Conservation (phyloP, 2,797 vertebrate species). For the Paedocypris micromegethes region DNA sequence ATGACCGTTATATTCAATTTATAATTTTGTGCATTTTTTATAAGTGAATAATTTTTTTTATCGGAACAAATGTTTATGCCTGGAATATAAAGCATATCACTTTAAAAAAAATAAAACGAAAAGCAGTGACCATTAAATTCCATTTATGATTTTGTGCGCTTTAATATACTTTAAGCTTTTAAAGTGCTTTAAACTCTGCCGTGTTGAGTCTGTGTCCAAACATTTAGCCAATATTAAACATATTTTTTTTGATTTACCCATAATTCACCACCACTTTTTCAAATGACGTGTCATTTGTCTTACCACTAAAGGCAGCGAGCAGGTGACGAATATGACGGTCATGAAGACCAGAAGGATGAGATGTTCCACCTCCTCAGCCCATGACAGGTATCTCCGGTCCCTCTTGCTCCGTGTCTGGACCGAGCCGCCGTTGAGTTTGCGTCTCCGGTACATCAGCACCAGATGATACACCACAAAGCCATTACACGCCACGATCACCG, state of each 20-base stretch:
- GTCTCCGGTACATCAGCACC: conserved; percentile 75
- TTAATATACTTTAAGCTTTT: too few relatives aligned
- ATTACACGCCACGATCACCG: conserved; percentile 78
- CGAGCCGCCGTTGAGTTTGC: conserved; percentile 57
- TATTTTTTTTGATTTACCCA: neutral
- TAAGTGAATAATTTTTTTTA: too few relatives aligned
- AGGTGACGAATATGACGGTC: conserved; percentile 85
- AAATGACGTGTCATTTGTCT: conserved; percentile 52
- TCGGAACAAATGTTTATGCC: too few relatives aligned
- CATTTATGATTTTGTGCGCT: too few relatives aligned
- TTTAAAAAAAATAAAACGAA: too few relatives aligned
- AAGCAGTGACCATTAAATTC: too few relatives aligned
- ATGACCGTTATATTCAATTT: too few relatives aligned
- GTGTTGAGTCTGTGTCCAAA: too few relatives aligned
- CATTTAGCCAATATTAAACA: neutral
- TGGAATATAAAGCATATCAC: too few relatives aligned
- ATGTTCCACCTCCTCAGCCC: conserved; percentile 81
- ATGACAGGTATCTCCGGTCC: conserved; percentile 47
- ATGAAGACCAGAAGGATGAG: conserved; percentile 84
- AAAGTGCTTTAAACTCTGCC: too few relatives aligned
- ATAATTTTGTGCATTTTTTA: too few relatives aligned
- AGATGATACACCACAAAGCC: conserved; percentile 77
- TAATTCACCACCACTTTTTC: neutral
- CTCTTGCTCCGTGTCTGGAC: conserved; percentile 54
- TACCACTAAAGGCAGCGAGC: conserved; percentile 86